phyloP scores from a whole-genome alignment of 2,888 invertebrate genomes.

The Cheilosia grossa region DNA sequence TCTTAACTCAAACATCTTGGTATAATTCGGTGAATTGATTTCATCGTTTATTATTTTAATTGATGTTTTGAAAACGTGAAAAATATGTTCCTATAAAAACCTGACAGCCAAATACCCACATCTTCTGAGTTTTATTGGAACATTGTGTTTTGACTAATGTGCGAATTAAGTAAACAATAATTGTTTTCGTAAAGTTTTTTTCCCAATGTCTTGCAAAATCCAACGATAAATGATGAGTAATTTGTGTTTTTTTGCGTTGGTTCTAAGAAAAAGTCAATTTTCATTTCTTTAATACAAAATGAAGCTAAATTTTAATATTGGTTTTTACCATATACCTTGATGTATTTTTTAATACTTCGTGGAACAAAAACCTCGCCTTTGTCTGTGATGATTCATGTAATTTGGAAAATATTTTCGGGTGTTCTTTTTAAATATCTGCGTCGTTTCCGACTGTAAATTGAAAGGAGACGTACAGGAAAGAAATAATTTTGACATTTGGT shows the following conservation, averaged over 20 bases:
- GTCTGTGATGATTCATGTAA: neutral
- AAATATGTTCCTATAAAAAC: too few species aligned
- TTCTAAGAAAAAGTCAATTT: conserved; percentile 13
- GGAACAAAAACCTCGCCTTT: neutral
- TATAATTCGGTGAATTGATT: too few species aligned
- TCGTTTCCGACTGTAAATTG: too few species aligned
- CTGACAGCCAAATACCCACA: too few species aligned
- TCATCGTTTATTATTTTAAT: too few species aligned
- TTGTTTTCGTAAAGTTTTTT: neutral
- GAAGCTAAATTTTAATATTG: neutral
- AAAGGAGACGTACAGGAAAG: too few species aligned
- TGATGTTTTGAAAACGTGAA: too few species aligned
- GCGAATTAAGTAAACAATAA: conserved; percentile 14
- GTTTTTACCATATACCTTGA: conserved; percentile 4
- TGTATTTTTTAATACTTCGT: neutral
- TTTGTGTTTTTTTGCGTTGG: too few species aligned
- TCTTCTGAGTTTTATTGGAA: too few species aligned
- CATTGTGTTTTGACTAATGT: neutral
- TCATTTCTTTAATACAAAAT: neutral
- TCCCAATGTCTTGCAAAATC: neutral
- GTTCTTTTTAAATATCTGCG: too few species aligned
- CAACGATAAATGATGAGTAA: conserved; percentile 10
- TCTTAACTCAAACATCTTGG: too few species aligned
- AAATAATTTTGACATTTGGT: too few species aligned
- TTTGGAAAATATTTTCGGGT: neutral